These are phyloP conservation scores for Lordiphosa fenestrarum DNA, from an alignment of 2,888 invertebrate species.

Conservation along the genomic window DNA sequence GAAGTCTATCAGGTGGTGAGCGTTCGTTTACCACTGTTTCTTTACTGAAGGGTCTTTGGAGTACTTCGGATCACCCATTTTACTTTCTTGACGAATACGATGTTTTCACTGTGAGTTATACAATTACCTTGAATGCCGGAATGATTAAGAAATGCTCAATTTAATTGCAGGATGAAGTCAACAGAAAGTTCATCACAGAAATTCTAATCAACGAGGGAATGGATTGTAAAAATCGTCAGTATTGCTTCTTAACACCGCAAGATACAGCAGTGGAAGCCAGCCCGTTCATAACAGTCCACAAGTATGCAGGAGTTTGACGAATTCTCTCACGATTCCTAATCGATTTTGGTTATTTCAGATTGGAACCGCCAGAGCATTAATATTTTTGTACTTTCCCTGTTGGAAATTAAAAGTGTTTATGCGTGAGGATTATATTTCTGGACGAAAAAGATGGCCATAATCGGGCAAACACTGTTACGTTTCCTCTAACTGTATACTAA, in stretches of 20 bases:
- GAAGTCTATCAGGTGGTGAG: constrained; percentile 96
- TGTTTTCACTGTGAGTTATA: constrained; percentile 90
- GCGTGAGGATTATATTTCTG: too few relatives aligned
- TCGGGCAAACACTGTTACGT: too few relatives aligned
- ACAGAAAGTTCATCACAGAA: constrained; percentile 60
- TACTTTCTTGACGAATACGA: constrained; percentile 98
- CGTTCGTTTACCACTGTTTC: constrained; percentile 97
- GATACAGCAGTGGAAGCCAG: constrained; percentile 84
- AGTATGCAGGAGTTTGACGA: constrained; percentile 77
- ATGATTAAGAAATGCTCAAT: background rate
- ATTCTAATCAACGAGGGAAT: constrained; percentile 89
- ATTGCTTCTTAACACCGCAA: constrained; percentile 94
- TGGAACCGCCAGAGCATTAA: constrained; percentile 42
- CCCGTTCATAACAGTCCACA: constrained; percentile 83
- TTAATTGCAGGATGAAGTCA: constrained; percentile 50
- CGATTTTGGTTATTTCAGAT: constrained; percentile 18
- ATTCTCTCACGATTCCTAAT: background rate
- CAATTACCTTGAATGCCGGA: fast-evolving
- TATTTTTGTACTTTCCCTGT: background rate
- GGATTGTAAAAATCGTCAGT: constrained; percentile 86
- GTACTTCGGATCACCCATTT: constrained; percentile 94
- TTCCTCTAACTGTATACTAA: constrained; percentile 14
- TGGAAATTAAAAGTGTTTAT: too few relatives aligned
- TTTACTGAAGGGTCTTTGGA: constrained; percentile 96
- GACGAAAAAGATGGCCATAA: too few relatives aligned